These are phyloP conservation scores for Patella ulyssiponensis DNA, from an alignment of 2,888 invertebrate species.

Conservation along the genomic window DNA sequence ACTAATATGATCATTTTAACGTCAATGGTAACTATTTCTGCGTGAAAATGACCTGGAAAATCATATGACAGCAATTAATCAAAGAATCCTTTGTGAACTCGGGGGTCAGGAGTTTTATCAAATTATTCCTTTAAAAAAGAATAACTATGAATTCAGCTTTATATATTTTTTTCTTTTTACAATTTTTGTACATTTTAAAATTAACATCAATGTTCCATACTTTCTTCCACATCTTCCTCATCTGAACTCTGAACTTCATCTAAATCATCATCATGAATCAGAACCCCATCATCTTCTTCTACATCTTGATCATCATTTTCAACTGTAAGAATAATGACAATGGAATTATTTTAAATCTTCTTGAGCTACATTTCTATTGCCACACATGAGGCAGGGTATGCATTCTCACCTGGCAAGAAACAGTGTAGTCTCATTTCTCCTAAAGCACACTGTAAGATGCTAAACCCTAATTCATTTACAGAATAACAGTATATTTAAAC, in stretches of 20 bases:
- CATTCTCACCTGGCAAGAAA: too few species aligned
- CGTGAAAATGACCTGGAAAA: too few species aligned
- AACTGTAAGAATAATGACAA: not conserved
- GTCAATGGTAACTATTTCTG: too few species aligned
- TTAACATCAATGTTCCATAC: conserved; percentile 37
- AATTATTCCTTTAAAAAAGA: too few species aligned
- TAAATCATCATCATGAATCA: conserved; percentile 31
- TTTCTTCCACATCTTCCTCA: conserved; percentile 39
- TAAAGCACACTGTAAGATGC: too few species aligned
- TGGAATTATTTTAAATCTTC: not conserved
- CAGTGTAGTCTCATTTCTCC: too few species aligned
- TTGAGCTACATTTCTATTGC: not conserved
- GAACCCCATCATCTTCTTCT: conserved; percentile 38
- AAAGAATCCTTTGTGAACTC: too few species aligned
- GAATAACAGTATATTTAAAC: not conserved
- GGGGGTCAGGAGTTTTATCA: too few species aligned
- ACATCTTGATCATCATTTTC: conserved; percentile 34
- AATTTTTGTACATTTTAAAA: not conserved
- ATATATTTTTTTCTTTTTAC: not conserved
- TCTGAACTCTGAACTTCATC: conserved; percentile 34
- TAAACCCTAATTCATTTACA: too few species aligned
- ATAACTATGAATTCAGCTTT: not conserved
- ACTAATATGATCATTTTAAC: too few species aligned
- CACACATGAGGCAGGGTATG: not conserved
- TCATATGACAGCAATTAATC: too few species aligned